These are phyloP conservation scores for Luperina testacea DNA, from an alignment of 2,888 invertebrate genomes.

Conservation along the genomic window DNA sequence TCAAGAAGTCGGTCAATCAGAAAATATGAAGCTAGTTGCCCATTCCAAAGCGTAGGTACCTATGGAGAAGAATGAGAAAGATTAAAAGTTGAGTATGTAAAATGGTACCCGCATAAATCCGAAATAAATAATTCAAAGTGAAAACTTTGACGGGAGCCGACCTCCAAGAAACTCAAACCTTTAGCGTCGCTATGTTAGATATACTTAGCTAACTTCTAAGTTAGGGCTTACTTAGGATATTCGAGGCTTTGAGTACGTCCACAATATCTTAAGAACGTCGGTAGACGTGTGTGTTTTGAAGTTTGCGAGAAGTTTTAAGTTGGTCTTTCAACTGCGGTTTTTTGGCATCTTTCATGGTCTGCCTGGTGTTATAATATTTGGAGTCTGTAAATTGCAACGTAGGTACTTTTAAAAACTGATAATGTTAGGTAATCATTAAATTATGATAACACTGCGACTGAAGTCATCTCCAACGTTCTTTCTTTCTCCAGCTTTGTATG, in stretches of 20 bases:
- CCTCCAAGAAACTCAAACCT: conserved; percentile 40
- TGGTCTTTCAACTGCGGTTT: conserved; percentile 18
- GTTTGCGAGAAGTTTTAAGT: conserved; percentile 8
- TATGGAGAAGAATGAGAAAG: too few species aligned
- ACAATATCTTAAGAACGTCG: conserved; percentile 20
- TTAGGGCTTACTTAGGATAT: conserved; percentile 52
- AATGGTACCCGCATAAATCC: conserved; percentile 49
- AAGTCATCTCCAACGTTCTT: not conserved
- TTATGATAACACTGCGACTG: not conserved
- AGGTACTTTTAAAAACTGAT: not conserved
- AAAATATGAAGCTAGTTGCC: too few species aligned
- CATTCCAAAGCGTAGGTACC: too few species aligned
- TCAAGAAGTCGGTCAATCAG: too few species aligned
- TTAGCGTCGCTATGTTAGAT: conserved; percentile 47
- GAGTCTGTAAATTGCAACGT: not conserved
- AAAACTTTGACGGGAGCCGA: conserved; percentile 53
- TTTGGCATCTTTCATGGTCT: not conserved
- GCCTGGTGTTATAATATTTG: not conserved
- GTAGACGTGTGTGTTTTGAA: conserved; percentile 21
- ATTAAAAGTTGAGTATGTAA: conserved; percentile 49
- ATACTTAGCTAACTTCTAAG: conserved; percentile 60
- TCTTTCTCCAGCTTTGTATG: not conserved
- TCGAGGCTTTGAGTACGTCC: conserved; percentile 28
- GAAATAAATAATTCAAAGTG: conserved; percentile 60
- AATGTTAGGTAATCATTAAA: not conserved